Percentiles rank a stretch among this genome's conserved stretches.
phyloP scores from a whole-genome alignment of 2,797 vertebrate species.

The Anguilla marmorata region DNA sequence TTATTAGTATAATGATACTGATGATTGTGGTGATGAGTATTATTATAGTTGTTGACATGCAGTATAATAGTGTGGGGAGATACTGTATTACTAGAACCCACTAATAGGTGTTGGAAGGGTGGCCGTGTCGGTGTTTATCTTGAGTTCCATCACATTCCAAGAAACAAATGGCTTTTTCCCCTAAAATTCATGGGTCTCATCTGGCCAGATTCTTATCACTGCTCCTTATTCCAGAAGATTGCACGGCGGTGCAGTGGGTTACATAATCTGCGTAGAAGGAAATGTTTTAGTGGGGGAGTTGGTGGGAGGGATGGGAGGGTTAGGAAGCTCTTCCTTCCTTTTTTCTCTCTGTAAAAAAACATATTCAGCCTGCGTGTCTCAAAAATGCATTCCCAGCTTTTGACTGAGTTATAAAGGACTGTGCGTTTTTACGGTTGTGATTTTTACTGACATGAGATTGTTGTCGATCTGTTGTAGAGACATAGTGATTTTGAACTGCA shows the following conservation, averaged over 20 bases:
- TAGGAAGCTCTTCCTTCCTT: conserved; percentile 33
- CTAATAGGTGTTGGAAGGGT: conserved; percentile 4
- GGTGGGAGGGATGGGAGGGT: conserved; percentile 45
- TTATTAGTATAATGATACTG: neutral
- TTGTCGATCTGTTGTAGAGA: neutral
- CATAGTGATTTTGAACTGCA: neutral
- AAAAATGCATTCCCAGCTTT: conserved; percentile 3
- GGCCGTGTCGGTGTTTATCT: conserved; percentile 3
- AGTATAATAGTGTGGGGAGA: neutral
- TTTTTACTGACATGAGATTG: conserved; percentile 28
- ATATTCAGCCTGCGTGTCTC: conserved; percentile 31
- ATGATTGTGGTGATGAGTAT: neutral
- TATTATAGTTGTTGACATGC: neutral
- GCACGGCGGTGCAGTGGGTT: conserved; percentile 59
- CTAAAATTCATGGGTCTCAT: neutral
- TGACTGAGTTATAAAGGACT: neutral
- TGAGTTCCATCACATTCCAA: conserved; percentile 36
- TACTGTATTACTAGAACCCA: neutral
- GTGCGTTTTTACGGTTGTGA: neutral
- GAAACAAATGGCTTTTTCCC: neutral
- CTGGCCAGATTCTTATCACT: conserved; percentile 54
- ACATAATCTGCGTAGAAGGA: conserved; percentile 70
- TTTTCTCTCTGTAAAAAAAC: conserved; percentile 25
- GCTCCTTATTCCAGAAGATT: conserved; percentile 57
- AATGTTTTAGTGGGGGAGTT: conserved; percentile 66